Evolutionary conservation across 2,113 vertebrate species (phyloP).

Genomic region (Alligator mississippiensis): DNA sequence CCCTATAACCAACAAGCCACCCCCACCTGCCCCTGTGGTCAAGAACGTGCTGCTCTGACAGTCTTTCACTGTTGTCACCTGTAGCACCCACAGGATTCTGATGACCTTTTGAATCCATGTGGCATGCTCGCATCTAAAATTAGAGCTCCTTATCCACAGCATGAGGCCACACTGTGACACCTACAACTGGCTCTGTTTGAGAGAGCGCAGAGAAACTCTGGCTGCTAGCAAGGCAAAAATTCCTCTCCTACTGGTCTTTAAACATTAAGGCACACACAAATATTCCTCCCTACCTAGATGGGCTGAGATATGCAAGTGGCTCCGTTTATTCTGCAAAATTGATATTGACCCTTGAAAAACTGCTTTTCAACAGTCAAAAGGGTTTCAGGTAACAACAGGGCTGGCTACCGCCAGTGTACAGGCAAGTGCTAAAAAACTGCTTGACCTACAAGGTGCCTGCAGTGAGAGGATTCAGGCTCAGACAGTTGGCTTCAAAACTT

Average conservation of each 20-base stretch:
- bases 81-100: background rate
- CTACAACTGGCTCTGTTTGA: accelerated
- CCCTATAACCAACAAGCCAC: too few relatives aligned
- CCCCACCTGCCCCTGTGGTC: background rate
- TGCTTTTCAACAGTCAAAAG: background rate
- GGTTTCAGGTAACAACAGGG: background rate
- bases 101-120: conserved; percentile 25
- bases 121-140: conserved; percentile 41
- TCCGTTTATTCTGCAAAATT: accelerated
- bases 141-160: background rate
- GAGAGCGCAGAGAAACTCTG: background rate
- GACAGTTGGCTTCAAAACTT: background rate
- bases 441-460: background rate
- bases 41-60: background rate
- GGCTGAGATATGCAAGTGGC: background rate
- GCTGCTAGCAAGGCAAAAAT: background rate
- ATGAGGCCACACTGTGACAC: background rate
- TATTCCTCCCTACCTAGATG: accelerated
- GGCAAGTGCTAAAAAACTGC: accelerated
- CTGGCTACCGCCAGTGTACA: background rate
- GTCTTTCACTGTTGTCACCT: background rate
- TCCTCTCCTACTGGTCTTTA: background rate
- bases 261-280: accelerated
- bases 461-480: accelerated
- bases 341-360: background rate